phyloP scores from a whole-genome alignment of 2,797 vertebrate species.

The Psittacula derbiana region DNA sequence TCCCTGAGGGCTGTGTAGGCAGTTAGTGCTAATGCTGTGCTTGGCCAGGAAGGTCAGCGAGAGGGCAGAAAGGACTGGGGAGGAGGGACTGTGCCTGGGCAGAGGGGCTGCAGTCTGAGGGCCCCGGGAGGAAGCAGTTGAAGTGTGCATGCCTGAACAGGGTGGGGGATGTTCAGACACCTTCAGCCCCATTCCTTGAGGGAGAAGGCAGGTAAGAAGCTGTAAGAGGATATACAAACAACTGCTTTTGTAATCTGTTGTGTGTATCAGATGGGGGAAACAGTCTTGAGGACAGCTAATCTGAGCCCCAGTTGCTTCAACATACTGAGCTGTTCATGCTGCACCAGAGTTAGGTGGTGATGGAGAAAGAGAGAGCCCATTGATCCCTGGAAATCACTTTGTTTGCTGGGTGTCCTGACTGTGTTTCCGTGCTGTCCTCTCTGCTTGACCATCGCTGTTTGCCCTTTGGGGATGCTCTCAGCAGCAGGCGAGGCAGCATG shows the following conservation, averaged over 20 bases:
- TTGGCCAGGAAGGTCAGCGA: not conserved
- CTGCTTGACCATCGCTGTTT: rapidly evolving
- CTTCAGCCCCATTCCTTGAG: not conserved
- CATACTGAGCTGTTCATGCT: not conserved
- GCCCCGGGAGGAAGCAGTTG: not conserved
- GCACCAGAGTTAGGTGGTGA: not conserved
- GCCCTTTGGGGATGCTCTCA: not conserved
- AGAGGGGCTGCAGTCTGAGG: not conserved
- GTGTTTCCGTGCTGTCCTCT: rapidly evolving
- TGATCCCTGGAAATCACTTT: not conserved
- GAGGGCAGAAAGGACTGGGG: not conserved
- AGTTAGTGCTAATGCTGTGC: not conserved
- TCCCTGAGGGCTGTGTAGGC: not conserved
- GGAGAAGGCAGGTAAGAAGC: not conserved
- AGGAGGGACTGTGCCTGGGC: rapidly evolving
- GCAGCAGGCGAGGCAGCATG: not conserved
- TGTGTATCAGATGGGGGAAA: not conserved
- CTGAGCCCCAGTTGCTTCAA: not conserved
- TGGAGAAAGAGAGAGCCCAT: not conserved
- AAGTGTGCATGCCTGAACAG: rapidly evolving
- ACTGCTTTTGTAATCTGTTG: not conserved
- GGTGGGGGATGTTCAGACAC: not conserved
- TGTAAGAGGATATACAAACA: not conserved
- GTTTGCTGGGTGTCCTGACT: rapidly evolving
- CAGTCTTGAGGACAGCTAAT: not conserved